Evolutionary conservation across 2,888 invertebrate species (phyloP), one percentile per base, ranked within the genome.

Genomic region (Caenorhabditis angaria): DNA sequence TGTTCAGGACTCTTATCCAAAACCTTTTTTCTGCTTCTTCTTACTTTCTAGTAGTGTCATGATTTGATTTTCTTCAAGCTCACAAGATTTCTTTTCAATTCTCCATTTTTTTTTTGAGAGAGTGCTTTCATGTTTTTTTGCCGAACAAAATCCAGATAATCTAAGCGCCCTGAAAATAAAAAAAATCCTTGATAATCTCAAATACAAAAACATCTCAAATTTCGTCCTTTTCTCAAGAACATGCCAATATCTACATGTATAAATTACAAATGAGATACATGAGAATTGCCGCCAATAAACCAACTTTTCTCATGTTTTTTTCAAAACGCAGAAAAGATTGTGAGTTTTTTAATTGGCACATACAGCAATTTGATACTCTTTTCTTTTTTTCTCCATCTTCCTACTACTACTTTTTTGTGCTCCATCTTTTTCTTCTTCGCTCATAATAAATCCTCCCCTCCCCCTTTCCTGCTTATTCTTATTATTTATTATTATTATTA

Each of bases 291-390:
- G 18, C 41, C 5, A 41, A 41, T 18, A 41, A 41, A 41, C 41
- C 41, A 41, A n/a, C n/a, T n/a, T n/a, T n/a, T n/a, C n/a, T n/a
- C n/a, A n/a, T n/a, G n/a, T n/a, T n/a, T n/a, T n/a, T n/a, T n/a
- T n/a, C n/a, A n/a, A n/a, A n/a, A n/a, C n/a, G n/a, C n/a, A n/a
- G n/a, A n/a, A n/a, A n/a, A n/a, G 41, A 41, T 41, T 41, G 10
- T 41, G 41, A 41, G 14, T 41, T 41, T 41, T 41, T 41, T 41
- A 41, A 41, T 41, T 41, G 41, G 41, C 41, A 18, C 41, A n/a
- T n/a, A n/a, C 41, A 18, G 41, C 41, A 41, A 41, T 41, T 41
- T 41, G 41, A 41, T 41, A 41, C 41, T 41, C 41, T 41, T 18
- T 12, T 41, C 14, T 41, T 18, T 41, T 41, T 41, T 41, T 18